Conservation (phyloP, 2,797 vertebrate species). For the Acipenser transmontanus region DNA sequence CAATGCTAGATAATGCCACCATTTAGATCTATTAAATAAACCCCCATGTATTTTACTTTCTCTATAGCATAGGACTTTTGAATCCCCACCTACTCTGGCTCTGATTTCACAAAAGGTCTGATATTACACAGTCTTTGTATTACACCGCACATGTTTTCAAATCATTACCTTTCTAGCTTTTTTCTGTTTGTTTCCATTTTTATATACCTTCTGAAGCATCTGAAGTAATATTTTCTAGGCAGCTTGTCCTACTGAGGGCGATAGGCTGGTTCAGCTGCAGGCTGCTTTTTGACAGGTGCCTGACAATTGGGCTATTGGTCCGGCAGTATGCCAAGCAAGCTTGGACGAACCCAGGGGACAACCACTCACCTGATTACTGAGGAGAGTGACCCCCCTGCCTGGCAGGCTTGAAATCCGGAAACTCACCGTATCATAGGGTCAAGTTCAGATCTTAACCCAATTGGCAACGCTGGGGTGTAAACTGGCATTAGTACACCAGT, state of each 20-base stretch:
- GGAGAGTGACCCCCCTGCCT: conserved; percentile 13
- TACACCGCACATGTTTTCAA: too few relatives aligned
- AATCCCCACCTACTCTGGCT: too few relatives aligned
- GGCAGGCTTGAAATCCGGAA: not conserved
- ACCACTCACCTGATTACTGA: conserved; percentile 6
- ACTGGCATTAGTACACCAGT: conserved; percentile 9
- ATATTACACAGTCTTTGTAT: conserved; percentile 14
- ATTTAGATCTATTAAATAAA: too few relatives aligned
- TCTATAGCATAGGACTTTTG: too few relatives aligned
- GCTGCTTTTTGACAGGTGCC: conserved; percentile 16
- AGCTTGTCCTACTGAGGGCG: not conserved
- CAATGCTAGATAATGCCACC: too few relatives aligned
- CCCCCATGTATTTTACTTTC: too few relatives aligned
- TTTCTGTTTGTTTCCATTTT: too few relatives aligned
- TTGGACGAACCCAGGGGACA: conserved; percentile 12
- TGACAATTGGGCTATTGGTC: conserved; percentile 23
- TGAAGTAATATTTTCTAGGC: too few relatives aligned
- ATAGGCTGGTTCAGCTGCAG: conserved; percentile 20
- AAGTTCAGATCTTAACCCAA: not conserved
- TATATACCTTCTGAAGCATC: too few relatives aligned
- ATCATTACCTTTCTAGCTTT: too few relatives aligned
- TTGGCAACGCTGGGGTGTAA: conserved; percentile 10
- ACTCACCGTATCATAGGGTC: not conserved
- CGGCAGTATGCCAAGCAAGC: conserved; percentile 24
- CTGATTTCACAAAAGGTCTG: too few relatives aligned